Base-by-base conservation (phyloP, 2,113 vertebrate species). In the Cavia porcellus region DNA sequence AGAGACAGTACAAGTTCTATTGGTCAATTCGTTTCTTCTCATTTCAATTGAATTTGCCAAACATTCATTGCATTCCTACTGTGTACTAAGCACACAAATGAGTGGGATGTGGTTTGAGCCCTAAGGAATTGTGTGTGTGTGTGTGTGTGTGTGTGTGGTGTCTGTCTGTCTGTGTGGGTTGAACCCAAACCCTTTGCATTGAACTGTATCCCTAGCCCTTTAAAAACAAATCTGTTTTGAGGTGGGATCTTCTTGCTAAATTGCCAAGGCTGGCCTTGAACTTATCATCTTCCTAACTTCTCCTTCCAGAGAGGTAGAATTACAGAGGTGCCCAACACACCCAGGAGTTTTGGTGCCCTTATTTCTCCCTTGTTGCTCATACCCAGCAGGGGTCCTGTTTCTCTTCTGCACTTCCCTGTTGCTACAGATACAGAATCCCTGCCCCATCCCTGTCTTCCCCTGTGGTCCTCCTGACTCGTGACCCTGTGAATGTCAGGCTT, bases 21-120 rank as follows among this genome's bases (percentile, higher is more conserved):
- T 95, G 55, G 84, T 95, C 95, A 95, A 68, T 97, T 92, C 88
- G 92, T 96, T 95, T 97, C 88, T 97, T 95, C 81, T 97, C 90
- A 96, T 94, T 96, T 96, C 92, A 96, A 59, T 96, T 95, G 82
- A 90, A 96, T 97, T 97, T 95, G 79, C 85, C 42, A 47, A 96
- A 92, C 94, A 92, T 95, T 94, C 75, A 75, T 55, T 85, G 94
- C 70, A 94, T 95, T 97, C 94, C 95, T 97, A 97, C 96, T 92
- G 82, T 81, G 92, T 90, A 94, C 96, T 90, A 97, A 97, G 64
- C 30, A 77, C 30, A 72, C 90, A 92, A 96, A 95, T 94, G 88
- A 95, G 72, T n/a, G 92, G 70, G 64, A 79, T 17, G n/a, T 0
- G 64, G 93, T 93, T 96, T 85, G 42, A 14, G 84, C 52, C 86